Base-by-base conservation (phyloP, 2,888 invertebrate genomes). In the Epirrhoe alternata region DNA sequence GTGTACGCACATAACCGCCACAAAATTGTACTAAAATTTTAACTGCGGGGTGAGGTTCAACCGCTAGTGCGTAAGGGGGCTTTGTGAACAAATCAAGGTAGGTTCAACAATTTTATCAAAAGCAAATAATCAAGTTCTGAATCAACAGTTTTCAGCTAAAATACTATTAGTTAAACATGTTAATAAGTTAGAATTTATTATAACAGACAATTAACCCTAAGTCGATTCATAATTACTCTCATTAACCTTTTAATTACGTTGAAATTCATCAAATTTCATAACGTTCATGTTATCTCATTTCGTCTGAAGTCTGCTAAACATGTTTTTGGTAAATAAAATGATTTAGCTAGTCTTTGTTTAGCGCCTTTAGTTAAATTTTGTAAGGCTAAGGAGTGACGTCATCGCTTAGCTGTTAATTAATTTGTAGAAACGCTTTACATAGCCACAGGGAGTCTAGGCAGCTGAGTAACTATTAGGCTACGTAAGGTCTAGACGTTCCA, bases 361-460 rank as follows among this genome's bases (percentile, higher is more conserved):
- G 51, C 45, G 31, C 56, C 60, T 59, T 52, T 24, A 63, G 52
- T 33, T 56, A 49, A 59, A 38, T 49, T 67, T 63, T 47, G 63
- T 42, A 59, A 62, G 58, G 58, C 42, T 58, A 35, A 56, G 62
- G 55, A 59, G 60, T 55, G 38, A 52, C 62, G 51, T 52, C 66
- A 50, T 64, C 64, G 55, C 52, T 63, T 56, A 63, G 60, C 63
- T 63, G 60, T 63, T 67, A 55, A 67, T 67, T 63, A 67, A 63
- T 67, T 63, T 60, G 63, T 63, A 12, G 59, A 67, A 63, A 67
- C 52, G 38, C 47, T 35, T 66, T 49, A 55, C 53, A 33, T n/a
- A 33, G 14, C 42, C 55, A 52, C 52, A 56, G 63, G 8, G 5
- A 10, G 10, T 0, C 2, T 6, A 6, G 14, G 33, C 17, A 42